These are phyloP conservation scores for Pseudococcus jackbeardsleyi DNA, from an alignment of 2,888 invertebrate genomes.

Conservation along the genomic window DNA sequence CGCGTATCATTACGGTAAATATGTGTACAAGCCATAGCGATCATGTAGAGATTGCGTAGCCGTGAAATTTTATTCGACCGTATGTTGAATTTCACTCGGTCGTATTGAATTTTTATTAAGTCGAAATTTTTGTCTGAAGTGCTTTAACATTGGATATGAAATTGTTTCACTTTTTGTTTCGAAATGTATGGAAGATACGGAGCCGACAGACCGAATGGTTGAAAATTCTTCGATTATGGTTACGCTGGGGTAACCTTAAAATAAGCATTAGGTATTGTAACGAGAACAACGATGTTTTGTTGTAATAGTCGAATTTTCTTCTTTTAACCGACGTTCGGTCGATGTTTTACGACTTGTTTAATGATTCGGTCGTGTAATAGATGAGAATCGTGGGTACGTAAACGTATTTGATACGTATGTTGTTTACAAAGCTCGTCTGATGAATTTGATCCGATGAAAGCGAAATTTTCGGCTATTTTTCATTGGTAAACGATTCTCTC, in stretches of 20 bases:
- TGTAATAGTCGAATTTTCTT: constrained; percentile 40
- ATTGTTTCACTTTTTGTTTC: constrained; percentile 49
- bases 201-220: neutral
- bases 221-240: constrained; percentile 12
- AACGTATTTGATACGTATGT: neutral
- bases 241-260: neutral
- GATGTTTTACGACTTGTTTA: constrained; percentile 39
- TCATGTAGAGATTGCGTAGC: constrained; percentile 21
- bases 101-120: constrained; percentile 37
- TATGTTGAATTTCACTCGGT: constrained; percentile 39
- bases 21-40: constrained; percentile 23
- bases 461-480: neutral
- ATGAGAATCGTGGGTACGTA: neutral
- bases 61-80: constrained; percentile 43
- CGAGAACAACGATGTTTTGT: neutral
- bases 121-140: neutral
- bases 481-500: neutral
- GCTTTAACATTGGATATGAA: neutral
- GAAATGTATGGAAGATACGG: neutral
- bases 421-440: neutral
- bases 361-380: constrained; percentile 4
- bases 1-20: constrained; percentile 47
- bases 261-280: no score
- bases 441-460: neutral
- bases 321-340: neutral